A percentile compares a stretch with the other conserved stretches of the same genome.
Evolutionary conservation across 2,888 invertebrate species (phyloP).

Genomic region (Apantesis nais): DNA sequence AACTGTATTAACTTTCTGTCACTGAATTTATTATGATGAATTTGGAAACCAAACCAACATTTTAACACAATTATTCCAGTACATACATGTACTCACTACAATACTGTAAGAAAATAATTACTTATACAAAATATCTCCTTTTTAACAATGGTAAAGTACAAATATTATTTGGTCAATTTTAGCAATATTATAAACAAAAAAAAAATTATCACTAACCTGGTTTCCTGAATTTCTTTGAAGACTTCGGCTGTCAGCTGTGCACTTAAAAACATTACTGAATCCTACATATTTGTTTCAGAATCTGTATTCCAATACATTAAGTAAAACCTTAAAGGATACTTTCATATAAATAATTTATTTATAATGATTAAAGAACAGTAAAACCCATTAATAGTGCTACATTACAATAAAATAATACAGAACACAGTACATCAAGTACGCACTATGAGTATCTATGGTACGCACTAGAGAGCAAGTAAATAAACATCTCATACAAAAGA

Average conservation of each 20-base stretch:
- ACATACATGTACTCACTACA: too few relatives aligned
- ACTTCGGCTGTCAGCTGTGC: constrained; percentile 44
- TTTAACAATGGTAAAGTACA: background rate
- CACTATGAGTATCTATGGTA: background rate
- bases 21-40: background rate
- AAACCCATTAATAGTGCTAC: background rate
- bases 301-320: constrained; percentile 7
- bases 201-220: constrained; percentile 63
- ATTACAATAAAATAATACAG: background rate
- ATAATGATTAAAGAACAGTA: constrained; percentile 15
- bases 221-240: constrained; percentile 49
- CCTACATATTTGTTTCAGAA: constrained; percentile 28
- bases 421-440: background rate
- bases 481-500: background rate
- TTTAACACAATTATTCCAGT: background rate
- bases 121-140: too few relatives aligned
- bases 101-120: too few relatives aligned
- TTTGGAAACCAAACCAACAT: background rate
- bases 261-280: constrained; percentile 22
- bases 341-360: constrained; percentile 24
- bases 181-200: background rate
- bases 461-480: background rate
- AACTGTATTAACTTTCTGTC: background rate
- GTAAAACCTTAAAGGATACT: constrained; percentile 14
- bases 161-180: background rate